phyloP scores from a whole-genome alignment of 2,797 vertebrate species.

The Cynodonichthys magdalenae region DNA sequence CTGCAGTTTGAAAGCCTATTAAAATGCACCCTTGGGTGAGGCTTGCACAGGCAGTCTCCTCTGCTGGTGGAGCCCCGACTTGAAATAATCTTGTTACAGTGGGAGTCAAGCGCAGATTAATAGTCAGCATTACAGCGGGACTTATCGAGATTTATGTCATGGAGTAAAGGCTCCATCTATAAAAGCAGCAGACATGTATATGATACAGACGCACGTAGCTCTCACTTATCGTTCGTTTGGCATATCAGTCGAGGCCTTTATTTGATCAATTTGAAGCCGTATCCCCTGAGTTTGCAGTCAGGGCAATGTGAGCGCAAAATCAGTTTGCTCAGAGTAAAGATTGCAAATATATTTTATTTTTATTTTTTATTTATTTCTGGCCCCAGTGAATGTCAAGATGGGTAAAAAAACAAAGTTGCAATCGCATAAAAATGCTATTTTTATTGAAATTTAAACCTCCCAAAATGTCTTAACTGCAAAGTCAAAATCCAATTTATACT shows the following conservation, averaged over 20 bases:
- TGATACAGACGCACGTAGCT: conserved; percentile 5
- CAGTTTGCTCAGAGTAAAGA: conserved; percentile 27
- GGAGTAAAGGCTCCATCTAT: conserved; percentile 50
- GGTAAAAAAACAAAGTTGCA: conserved; percentile 19
- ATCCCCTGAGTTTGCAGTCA: conserved; percentile 26
- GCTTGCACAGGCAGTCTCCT: conserved; percentile 57
- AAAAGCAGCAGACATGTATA: conserved; percentile 33
- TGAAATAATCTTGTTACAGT: conserved; percentile 74
- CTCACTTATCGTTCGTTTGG: conserved; percentile 24
- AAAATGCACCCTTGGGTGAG: conserved; percentile 73
- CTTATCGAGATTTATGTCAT: conserved; percentile 68
- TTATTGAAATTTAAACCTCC: conserved; percentile 35
- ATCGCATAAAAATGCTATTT: conserved; percentile 44
- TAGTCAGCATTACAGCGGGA: conserved; percentile 58
- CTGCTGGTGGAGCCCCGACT: conserved; percentile 50
- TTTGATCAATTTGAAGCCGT: conserved; percentile 39
- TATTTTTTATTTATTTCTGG: conserved; percentile 35
- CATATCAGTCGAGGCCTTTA: conserved; percentile 30
- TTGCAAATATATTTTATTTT: conserved; percentile 31
- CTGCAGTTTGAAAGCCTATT: conserved; percentile 69
- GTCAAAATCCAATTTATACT: conserved; percentile 69
- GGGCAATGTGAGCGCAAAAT: conserved; percentile 25
- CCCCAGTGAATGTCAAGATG: conserved; percentile 20
- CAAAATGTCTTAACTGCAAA: conserved; percentile 35
- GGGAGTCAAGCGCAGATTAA: conserved; percentile 63